Evolutionary conservation across 2,113 vertebrate species (phyloP).

Genomic region (Addax nasomaculatus): DNA sequence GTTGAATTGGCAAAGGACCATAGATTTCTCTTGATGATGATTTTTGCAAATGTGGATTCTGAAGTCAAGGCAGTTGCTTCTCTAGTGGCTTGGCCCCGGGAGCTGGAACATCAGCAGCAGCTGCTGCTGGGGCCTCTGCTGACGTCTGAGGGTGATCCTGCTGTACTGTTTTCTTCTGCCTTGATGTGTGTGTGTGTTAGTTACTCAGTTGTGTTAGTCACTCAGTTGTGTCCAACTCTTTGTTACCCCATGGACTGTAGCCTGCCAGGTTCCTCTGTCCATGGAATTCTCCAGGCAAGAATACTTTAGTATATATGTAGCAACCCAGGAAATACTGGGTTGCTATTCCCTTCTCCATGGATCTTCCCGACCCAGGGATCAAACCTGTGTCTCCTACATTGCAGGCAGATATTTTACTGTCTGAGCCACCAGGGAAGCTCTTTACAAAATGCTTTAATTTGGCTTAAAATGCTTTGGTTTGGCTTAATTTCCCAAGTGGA

Average conservation of each 20-base stretch:
- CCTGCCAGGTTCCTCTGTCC: neutral
- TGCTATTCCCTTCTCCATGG: neutral
- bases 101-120: neutral
- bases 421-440: neutral
- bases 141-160: neutral
- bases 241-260: neutral
- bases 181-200: neutral
- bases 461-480: neutral
- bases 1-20: neutral
- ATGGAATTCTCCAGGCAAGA: neutral
- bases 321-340: neutral
- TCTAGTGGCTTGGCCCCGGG: neutral
- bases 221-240: neutral
- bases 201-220: neutral
- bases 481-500: constrained; percentile 57
- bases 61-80: neutral
- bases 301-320: neutral
- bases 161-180: constrained; percentile 7
- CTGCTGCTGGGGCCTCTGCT: constrained; percentile 18
- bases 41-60: constrained; percentile 36
- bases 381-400: neutral
- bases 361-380: neutral
- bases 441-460: neutral
- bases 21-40: neutral
- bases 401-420: neutral